Conservation (phyloP, 2,888 invertebrate species). For the Lysandra coridon region DNA sequence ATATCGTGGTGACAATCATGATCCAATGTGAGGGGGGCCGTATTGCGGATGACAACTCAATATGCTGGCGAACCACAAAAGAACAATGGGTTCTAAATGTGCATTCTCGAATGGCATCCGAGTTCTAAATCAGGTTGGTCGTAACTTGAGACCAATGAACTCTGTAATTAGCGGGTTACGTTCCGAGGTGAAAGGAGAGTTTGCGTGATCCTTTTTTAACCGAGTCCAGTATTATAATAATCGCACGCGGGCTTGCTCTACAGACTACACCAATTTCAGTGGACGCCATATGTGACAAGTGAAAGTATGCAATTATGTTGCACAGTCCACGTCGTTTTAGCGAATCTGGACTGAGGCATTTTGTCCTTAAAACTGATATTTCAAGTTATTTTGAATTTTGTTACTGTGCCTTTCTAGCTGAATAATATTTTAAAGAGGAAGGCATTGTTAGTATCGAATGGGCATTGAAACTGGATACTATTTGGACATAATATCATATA, state of each 20-base stretch:
- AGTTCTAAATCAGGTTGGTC: constrained; percentile 46
- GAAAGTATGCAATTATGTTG: constrained; percentile 65
- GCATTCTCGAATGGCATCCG: constrained; percentile 7
- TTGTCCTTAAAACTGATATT: neutral
- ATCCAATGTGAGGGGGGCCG: neutral
- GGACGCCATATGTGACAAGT: constrained; percentile 54
- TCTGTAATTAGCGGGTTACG: constrained; percentile 60
- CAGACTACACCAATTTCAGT: constrained; percentile 58
- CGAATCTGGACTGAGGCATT: neutral
- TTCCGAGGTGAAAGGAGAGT: constrained; percentile 64
- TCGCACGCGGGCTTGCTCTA: constrained; percentile 53
- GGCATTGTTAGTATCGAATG: too few species aligned
- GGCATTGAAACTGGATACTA: too few species aligned
- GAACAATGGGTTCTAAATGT: constrained; percentile 14
- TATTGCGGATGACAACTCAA: neutral
- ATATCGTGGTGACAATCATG: neutral
- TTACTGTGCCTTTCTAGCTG: neutral
- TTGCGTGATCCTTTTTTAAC: constrained; percentile 59
- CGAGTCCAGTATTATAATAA: constrained; percentile 65
- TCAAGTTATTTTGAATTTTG: neutral
- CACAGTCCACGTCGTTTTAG: neutral
- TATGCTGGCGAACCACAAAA: neutral
- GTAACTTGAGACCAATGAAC: constrained; percentile 60
- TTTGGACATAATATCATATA: neutral
- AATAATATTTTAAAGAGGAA: too few species aligned